phyloP scores from a whole-genome alignment of 2,113 vertebrate species.

The Anhinga rufa region DNA sequence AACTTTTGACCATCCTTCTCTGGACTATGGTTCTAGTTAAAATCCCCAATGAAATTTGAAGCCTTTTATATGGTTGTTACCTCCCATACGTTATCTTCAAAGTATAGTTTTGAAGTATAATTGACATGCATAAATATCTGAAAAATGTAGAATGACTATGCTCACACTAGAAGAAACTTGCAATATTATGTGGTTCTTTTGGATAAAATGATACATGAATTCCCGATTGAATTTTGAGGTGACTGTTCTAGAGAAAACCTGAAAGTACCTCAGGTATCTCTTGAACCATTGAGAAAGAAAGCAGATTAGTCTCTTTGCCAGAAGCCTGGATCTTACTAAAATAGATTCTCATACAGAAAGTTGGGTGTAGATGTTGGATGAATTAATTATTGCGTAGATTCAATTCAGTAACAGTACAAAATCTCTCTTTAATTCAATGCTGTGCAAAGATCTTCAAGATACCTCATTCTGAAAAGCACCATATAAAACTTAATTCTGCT shows the following conservation, averaged over 20 bases:
- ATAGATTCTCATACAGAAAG: not conserved
- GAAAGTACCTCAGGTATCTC: not conserved
- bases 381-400: not conserved
- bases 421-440: not conserved
- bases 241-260: not conserved
- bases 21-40: not conserved
- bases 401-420: not conserved
- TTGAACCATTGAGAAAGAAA: not conserved
- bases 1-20: not conserved
- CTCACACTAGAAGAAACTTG: not conserved
- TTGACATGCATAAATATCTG: not conserved
- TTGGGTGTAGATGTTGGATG: not conserved
- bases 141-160: not conserved
- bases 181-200: not conserved
- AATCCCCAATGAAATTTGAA: not conserved
- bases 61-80: not conserved
- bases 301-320: not conserved
- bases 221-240: not conserved
- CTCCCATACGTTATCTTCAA: not conserved
- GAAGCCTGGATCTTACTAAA: not conserved
- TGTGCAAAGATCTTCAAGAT: not conserved
- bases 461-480: not conserved
- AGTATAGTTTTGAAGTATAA: not conserved
- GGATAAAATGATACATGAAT: not conserved
- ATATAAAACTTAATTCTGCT: not conserved